Percentiles rank a stretch among this genome's conserved stretches.
phyloP scores from a whole-genome alignment of 2,797 vertebrate species.

The Darevskia mixta region DNA sequence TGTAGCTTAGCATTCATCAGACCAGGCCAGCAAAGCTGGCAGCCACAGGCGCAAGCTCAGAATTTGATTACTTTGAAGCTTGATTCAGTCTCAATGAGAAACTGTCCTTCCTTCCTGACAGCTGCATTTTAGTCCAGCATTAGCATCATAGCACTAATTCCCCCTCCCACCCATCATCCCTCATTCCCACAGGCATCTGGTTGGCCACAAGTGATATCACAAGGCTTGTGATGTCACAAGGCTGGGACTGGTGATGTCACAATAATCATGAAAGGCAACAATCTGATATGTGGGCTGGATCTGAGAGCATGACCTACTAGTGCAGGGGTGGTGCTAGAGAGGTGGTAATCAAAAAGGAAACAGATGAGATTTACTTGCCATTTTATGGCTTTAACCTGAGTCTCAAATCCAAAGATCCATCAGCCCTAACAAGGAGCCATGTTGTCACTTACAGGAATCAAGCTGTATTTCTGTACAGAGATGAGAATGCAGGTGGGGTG shows the following conservation, averaged over 20 bases:
- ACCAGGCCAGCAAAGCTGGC: background rate
- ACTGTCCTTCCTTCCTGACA: background rate
- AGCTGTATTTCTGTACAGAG: background rate
- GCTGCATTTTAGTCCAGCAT: background rate
- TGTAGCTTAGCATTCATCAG: constrained; percentile 1
- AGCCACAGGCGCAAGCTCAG: background rate
- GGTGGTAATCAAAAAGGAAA: background rate
- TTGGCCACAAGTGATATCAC: background rate
- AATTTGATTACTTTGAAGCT: background rate
- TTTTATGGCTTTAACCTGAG: background rate
- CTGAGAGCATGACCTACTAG: background rate
- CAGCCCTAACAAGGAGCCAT: too few species aligned
- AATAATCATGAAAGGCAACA: background rate
- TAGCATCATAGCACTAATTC: background rate
- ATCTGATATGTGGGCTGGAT: too few species aligned
- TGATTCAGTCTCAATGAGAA: background rate
- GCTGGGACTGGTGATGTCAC: background rate
- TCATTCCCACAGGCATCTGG: background rate
- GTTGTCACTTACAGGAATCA: background rate
- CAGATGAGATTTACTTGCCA: background rate
- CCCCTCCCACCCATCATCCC: background rate
- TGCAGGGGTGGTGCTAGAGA: background rate
- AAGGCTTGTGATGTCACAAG: background rate
- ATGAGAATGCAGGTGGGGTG: background rate
- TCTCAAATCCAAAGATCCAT: too few species aligned